Percentiles rank a stretch among this genome's conserved stretches.
Evolutionary conservation across 2,797 vertebrate species (phyloP).

Genomic region (Rachycentron canadum): DNA sequence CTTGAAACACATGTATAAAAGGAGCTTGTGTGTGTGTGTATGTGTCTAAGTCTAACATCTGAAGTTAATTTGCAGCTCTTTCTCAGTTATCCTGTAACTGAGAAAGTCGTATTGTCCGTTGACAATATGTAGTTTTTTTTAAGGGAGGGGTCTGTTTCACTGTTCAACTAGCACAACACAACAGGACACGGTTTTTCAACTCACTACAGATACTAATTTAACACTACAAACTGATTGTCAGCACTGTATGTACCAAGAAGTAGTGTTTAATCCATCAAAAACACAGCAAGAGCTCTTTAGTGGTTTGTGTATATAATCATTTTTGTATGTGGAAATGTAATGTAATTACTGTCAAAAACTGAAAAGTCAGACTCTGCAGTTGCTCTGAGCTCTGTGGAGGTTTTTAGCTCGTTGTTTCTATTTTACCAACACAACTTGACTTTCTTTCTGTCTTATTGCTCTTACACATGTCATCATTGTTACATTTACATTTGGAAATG

Average conservation of each 20-base stretch:
- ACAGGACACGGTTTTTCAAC: neutral
- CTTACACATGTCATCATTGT: neutral
- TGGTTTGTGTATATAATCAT: neutral
- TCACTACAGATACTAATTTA: neutral
- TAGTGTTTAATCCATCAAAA: neutral
- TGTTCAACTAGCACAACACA: conserved; percentile 16
- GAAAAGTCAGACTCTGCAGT: neutral
- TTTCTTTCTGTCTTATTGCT: neutral
- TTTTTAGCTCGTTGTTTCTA: neutral
- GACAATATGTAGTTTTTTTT: conserved; percentile 50
- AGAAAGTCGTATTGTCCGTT: too few species aligned
- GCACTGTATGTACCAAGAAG: neutral
- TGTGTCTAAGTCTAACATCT: conserved; percentile 34
- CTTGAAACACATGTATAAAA: too few species aligned
- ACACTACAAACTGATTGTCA: neutral
- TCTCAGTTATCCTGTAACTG: conserved; percentile 42
- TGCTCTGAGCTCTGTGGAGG: neutral
- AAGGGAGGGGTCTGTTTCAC: conserved; percentile 34
- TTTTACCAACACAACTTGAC: neutral
- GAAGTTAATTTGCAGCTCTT: conserved; percentile 49
- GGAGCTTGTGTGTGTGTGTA: conserved; percentile 14
- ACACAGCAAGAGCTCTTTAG: neutral
- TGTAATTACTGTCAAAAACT: neutral
- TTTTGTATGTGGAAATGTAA: too few species aligned
- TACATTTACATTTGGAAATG: too few species aligned